Evolutionary conservation across 2,888 invertebrate species (phyloP).

Genomic region (Parelbella ahira): DNA sequence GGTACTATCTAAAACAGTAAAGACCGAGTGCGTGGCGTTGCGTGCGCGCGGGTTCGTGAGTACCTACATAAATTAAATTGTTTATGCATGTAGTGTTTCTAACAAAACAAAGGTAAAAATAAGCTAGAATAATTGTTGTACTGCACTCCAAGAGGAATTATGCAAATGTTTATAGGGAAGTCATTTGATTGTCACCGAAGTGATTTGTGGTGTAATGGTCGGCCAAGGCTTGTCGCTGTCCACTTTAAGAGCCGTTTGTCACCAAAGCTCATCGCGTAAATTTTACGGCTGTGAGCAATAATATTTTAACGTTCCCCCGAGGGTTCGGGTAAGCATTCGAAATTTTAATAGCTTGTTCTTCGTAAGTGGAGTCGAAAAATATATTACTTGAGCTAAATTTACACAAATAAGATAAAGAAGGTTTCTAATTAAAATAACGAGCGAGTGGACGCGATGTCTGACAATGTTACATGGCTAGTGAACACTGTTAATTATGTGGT

Average conservation of each 20-base stretch:
- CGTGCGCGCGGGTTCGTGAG: no score
- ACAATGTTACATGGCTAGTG: no score
- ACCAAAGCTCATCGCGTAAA: constrained; percentile 15
- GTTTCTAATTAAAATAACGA: no score
- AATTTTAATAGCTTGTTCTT: background rate
- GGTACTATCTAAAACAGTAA: no score
- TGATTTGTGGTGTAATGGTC: constrained; percentile 9
- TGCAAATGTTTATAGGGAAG: constrained; percentile 9
- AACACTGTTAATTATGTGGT: no score
- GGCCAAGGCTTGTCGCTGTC: constrained; percentile 11
- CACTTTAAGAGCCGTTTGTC: constrained; percentile 19
- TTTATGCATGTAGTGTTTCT: no score
- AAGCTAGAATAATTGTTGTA: background rate
- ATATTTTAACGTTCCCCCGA: constrained; percentile 12
- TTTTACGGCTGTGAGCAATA: constrained; percentile 20
- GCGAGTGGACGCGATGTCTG: no score
- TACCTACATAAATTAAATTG: no score
- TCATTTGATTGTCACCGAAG: background rate
- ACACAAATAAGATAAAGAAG: no score
- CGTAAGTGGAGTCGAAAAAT: no score
- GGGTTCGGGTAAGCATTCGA: constrained; percentile 2
- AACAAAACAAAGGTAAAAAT: background rate
- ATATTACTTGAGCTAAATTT: no score
- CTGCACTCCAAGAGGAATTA: background rate
- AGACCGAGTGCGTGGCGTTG: no score